Evolutionary conservation across 2,113 vertebrate species (phyloP).

Genomic region (Ammodytes marinus): DNA sequence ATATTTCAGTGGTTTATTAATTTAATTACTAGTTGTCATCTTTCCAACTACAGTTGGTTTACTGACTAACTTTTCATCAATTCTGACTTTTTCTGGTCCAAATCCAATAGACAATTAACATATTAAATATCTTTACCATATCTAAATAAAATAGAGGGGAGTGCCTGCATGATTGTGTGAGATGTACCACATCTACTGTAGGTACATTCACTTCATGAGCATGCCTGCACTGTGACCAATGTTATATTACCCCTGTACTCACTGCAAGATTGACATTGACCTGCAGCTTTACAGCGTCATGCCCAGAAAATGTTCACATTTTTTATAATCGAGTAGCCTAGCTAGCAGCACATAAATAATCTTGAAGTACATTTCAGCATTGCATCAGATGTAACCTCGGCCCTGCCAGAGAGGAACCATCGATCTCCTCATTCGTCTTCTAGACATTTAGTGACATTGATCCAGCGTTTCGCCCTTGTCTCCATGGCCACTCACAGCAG

Average conservation of each 20-base stretch:
- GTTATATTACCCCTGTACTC: neutral
- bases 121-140: neutral
- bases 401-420: conserved; percentile 33
- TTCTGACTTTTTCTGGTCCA: neutral
- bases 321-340: conserved; percentile 2
- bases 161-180: neutral
- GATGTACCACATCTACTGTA: neutral
- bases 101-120: neutral
- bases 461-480: conserved; percentile 55
- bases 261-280: conserved; percentile 53
- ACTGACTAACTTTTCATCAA: neutral
- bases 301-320: conserved; percentile 28
- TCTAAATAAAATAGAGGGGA: neutral
- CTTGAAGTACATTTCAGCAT: conserved; percentile 39
- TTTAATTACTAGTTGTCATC: neutral
- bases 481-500: conserved; percentile 23
- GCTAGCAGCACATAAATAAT: conserved; percentile 55
- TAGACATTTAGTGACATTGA: conserved; percentile 65
- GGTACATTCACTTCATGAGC: neutral
- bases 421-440: conserved; percentile 55
- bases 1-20: neutral
- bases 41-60: neutral
- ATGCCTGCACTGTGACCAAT: neutral
- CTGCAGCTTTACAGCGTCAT: conserved; percentile 32
- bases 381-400: conserved; percentile 43